These are phyloP conservation scores for Cantharis rufa DNA, from an alignment of 2,888 invertebrate genomes.

Conservation along the genomic window DNA sequence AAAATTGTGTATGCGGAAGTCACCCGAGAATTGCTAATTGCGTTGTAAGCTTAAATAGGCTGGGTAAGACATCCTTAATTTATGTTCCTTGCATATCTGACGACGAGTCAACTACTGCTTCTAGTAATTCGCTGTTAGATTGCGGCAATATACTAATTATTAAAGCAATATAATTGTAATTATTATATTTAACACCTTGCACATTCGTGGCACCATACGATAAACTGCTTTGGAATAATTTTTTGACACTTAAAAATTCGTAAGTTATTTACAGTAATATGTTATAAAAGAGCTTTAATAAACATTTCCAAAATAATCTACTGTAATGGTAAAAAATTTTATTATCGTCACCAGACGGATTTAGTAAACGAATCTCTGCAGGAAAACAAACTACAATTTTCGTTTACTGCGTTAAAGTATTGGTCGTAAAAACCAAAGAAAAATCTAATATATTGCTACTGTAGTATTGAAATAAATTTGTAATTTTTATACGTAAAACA, in stretches of 20 bases:
- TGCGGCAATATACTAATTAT: slow-evolving; percentile 1
- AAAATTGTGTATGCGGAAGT: slow-evolving; percentile 18
- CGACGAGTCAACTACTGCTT: slow-evolving; percentile 1
- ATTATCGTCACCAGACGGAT: neutral
- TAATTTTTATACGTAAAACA: neutral
- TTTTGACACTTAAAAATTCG: neutral
- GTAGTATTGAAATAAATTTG: neutral
- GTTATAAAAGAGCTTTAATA: neutral
- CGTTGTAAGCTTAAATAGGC: slow-evolving; percentile 22
- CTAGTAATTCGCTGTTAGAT: neutral
- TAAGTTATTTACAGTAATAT: neutral
- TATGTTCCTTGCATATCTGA: slow-evolving; percentile 12
- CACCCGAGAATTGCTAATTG: slow-evolving; percentile 25
- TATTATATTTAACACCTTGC: neutral
- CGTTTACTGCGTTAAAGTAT: neutral
- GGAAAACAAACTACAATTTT: neutral
- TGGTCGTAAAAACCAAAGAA: neutral
- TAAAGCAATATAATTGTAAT: neutral
- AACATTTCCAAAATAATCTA: neutral
- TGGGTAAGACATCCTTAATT: slow-evolving; percentile 15
- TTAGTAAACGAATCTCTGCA: neutral
- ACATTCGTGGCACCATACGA: neutral
- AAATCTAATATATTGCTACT: neutral
- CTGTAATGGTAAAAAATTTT: neutral
- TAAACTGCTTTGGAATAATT: neutral